Percentiles rank a stretch among this genome's conserved stretches.
Evolutionary conservation across 2,888 invertebrate species (phyloP).

Genomic region (Polydrusus cervinus): DNA sequence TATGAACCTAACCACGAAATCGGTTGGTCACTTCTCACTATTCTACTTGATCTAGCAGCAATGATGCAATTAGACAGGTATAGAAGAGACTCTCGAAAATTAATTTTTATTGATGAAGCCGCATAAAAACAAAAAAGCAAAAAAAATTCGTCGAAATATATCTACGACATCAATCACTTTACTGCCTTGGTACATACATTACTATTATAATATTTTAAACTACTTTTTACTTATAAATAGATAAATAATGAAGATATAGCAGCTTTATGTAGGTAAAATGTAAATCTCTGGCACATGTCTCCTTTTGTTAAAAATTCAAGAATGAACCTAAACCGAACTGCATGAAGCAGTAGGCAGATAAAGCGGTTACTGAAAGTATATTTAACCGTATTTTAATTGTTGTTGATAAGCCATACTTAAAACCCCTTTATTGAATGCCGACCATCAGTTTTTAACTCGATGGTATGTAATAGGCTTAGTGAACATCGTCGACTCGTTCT

Average conservation of each 20-base stretch:
- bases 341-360: conserved; percentile 4
- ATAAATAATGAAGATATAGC: background rate
- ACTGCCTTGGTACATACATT: background rate
- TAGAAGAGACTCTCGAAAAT: too few relatives aligned
- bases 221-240: background rate
- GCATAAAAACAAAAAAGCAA: too few relatives aligned
- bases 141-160: too few relatives aligned
- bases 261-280: conserved; percentile 1
- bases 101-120: too few relatives aligned
- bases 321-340: background rate
- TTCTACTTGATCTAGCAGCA: too few relatives aligned
- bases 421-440: conserved; percentile 49
- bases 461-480: conserved; percentile 12
- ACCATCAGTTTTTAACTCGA: conserved; percentile 54
- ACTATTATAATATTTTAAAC: background rate
- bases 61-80: too few relatives aligned
- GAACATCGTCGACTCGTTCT: background rate
- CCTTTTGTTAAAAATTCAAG: conserved; percentile 19
- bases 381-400: conserved; percentile 45
- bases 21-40: too few relatives aligned
- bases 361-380: conserved; percentile 24
- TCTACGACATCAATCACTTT: too few relatives aligned
- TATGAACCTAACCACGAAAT: too few relatives aligned
- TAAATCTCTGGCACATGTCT: conserved; percentile 26
- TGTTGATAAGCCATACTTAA: conserved; percentile 47